Evolutionary conservation across 2,797 vertebrate species (phyloP).

Genomic region (Acipenser transmontanus): DNA sequence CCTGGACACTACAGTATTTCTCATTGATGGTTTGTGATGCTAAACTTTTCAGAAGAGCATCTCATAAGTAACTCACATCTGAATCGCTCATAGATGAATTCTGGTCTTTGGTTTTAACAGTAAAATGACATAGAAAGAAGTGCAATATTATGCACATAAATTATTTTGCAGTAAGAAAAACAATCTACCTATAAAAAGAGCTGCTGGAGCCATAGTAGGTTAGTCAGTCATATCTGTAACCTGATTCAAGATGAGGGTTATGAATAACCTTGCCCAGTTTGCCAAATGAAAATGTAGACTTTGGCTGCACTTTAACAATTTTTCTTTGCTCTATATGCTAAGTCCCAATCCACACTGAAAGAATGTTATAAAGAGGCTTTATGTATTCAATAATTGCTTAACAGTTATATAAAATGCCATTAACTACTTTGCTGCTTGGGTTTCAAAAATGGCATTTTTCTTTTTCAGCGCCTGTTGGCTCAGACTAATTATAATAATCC

Average conservation of each 20-base stretch:
- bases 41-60: slow-evolving; percentile 5
- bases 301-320: slow-evolving; percentile 66
- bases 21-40: too few relatives aligned
- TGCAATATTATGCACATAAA: slow-evolving; percentile 22
- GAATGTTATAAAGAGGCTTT: slow-evolving; percentile 76
- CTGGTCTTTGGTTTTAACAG: slow-evolving; percentile 14
- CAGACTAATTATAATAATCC: neutral
- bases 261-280: slow-evolving; percentile 69
- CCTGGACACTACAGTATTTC: too few relatives aligned
- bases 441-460: slow-evolving; percentile 34
- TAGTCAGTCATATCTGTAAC: slow-evolving; percentile 69
- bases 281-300: slow-evolving; percentile 86
- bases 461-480: slow-evolving; percentile 4
- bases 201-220: slow-evolving; percentile 53
- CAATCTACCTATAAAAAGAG: slow-evolving; percentile 61
- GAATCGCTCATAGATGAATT: slow-evolving; percentile 17
- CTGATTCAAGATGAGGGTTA: slow-evolving; percentile 71
- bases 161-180: slow-evolving; percentile 53
- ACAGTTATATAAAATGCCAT: slow-evolving; percentile 65
- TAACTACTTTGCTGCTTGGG: slow-evolving; percentile 56
- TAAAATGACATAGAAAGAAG: slow-evolving; percentile 15
- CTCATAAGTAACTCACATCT: slow-evolving; percentile 10
- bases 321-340: slow-evolving; percentile 54
- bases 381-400: slow-evolving; percentile 76
- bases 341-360: slow-evolving; percentile 45